These are phyloP conservation scores for Sipha flava DNA, from an alignment of 1,140 invertebrate genomes.

Conservation along the genomic window DNA sequence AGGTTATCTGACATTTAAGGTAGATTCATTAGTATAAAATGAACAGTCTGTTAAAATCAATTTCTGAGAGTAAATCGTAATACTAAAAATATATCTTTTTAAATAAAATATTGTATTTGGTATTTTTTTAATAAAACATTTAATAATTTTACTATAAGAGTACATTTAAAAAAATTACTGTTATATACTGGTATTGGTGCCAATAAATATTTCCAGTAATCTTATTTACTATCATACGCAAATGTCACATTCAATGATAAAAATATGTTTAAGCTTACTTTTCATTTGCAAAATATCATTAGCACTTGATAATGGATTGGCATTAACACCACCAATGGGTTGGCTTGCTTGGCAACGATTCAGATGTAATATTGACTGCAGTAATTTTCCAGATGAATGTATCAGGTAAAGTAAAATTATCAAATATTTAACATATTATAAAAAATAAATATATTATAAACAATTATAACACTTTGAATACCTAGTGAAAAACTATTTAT, in stretches of 20 bases:
- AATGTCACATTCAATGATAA: background rate
- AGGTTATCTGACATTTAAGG: no score
- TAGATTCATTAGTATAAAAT: no score
- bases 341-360: conserved; percentile 70
- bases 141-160: no score
- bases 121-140: no score
- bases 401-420: conserved; percentile 48
- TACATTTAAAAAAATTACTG: no score
- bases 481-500: conserved; percentile 54
- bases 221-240: no score
- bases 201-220: no score
- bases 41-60: no score
- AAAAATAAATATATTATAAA: background rate
- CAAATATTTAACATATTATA: background rate
- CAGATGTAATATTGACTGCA: conserved; percentile 61
- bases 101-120: no score
- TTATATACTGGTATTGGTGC: no score
- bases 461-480: background rate
- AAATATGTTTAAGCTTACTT: background rate
- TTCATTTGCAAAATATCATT: background rate
- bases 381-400: conserved; percentile 58
- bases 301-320: conserved; percentile 51
- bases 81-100: no score
- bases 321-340: conserved; percentile 61
- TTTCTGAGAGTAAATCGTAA: no score